phyloP scores from a whole-genome alignment of 2,888 invertebrate genomes.

The Sycophila texana region DNA sequence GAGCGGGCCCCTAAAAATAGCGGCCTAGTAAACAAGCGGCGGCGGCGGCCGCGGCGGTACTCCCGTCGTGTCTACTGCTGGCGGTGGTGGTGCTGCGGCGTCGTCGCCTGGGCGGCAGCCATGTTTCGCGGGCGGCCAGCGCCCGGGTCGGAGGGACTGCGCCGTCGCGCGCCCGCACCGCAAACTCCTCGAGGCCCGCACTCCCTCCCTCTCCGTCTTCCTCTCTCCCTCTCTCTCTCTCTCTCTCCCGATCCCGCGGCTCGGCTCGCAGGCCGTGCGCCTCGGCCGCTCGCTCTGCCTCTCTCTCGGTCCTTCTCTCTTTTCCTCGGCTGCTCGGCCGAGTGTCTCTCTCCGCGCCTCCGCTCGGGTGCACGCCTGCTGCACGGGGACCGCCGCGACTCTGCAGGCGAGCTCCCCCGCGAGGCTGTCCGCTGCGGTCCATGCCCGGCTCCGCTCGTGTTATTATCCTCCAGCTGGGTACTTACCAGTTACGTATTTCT shows the following conservation, averaged over 20 bases:
- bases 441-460: slow-evolving; percentile 25
- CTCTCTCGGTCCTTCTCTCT: neutral
- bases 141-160: neutral
- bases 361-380: neutral
- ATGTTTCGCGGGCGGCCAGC: slow-evolving; percentile 1
- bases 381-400: neutral
- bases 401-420: slow-evolving; percentile 7
- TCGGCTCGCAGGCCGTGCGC: neutral
- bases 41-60: neutral
- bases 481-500: slow-evolving; percentile 96
- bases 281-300: neutral
- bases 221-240: neutral
- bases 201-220: neutral
- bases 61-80: neutral
- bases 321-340: too few relatives aligned
- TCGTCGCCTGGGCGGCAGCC: too few relatives aligned
- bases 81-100: neutral
- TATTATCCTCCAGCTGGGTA: slow-evolving; percentile 77
- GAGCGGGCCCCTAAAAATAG: slow-evolving; percentile 47
- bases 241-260: neutral
- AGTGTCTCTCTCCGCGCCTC: slow-evolving; percentile 4
- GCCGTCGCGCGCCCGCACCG: neutral
- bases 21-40: slow-evolving; percentile 41
- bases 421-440: slow-evolving; percentile 23
- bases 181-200: neutral